phyloP scores from a whole-genome alignment of 2,888 invertebrate genomes.

The Melieria omissa region DNA sequence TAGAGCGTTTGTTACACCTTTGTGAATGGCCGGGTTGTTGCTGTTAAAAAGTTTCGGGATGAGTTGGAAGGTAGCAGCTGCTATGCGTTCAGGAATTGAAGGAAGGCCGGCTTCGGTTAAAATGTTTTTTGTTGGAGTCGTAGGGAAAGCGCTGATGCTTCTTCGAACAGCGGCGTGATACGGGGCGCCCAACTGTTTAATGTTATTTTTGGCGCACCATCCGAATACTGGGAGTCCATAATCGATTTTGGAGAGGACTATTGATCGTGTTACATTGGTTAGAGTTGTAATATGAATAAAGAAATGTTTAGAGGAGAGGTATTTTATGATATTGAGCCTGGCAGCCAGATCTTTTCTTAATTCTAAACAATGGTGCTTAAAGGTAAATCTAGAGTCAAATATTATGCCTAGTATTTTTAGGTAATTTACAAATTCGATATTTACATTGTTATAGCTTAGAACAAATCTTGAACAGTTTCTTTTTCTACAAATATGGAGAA shows the following conservation, averaged over 20 bases:
- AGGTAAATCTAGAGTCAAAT: not conserved
- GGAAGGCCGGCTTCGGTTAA: not conserved
- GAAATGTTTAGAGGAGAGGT: not conserved
- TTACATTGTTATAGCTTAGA: not conserved
- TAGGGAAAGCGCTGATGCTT: not conserved
- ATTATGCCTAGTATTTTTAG: not conserved
- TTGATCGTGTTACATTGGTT: not conserved
- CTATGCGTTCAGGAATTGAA: not conserved
- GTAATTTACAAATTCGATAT: not conserved
- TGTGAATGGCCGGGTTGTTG: not conserved
- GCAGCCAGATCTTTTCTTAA: not conserved
- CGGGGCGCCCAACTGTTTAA: not conserved
- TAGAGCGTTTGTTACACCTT: not conserved
- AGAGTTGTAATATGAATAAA: not conserved
- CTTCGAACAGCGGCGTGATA: not conserved
- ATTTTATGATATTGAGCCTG: not conserved
- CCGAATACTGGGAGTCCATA: not conserved
- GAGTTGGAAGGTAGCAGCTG: not conserved
- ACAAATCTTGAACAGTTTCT: not conserved
- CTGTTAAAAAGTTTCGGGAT: not conserved
- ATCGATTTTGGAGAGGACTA: not conserved
- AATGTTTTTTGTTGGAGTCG: not conserved
- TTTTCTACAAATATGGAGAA: slow-evolving; percentile 3
- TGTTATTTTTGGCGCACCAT: not conserved
- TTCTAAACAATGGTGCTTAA: not conserved